A percentile compares a stretch with the other conserved stretches of the same genome.
Conservation (phyloP, 2,113 vertebrate species). For the Gnathochromis pfefferi region DNA sequence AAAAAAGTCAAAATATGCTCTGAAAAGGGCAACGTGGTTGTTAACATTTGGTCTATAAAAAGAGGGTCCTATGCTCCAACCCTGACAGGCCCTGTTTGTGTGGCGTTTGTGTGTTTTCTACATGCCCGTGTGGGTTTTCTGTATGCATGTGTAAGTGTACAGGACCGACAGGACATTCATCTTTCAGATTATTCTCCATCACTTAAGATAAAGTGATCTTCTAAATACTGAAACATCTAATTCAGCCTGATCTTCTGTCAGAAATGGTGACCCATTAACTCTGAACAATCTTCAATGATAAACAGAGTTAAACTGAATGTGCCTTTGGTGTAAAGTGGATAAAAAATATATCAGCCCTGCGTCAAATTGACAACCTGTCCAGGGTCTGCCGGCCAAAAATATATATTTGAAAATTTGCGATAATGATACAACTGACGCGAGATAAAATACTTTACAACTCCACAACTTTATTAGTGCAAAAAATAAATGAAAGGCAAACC, state of each 20-base stretch:
- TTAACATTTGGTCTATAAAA: background rate
- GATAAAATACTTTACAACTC: background rate
- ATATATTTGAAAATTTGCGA: background rate
- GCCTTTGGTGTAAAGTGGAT: background rate
- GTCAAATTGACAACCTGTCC: background rate
- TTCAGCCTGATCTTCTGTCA: background rate
- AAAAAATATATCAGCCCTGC: background rate
- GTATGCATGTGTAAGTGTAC: background rate
- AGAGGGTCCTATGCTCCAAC: background rate
- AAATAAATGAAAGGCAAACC: background rate
- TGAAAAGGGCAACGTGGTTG: fast-evolving
- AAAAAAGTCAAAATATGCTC: background rate
- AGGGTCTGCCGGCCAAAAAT: background rate
- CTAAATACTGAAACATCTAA: background rate
- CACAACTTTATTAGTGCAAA: background rate
- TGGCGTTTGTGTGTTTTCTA: background rate
- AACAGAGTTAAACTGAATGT: background rate
- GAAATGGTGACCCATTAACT: background rate
- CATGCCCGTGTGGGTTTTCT: fast-evolving
- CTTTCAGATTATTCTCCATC: background rate
- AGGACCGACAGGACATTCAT: background rate
- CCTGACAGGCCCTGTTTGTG: fast-evolving
- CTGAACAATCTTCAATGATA: background rate
- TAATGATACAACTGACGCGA: fast-evolving
- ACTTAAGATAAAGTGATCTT: background rate